phyloP scores from a whole-genome alignment of 2,888 invertebrate species.

The Erebia epiphron region DNA sequence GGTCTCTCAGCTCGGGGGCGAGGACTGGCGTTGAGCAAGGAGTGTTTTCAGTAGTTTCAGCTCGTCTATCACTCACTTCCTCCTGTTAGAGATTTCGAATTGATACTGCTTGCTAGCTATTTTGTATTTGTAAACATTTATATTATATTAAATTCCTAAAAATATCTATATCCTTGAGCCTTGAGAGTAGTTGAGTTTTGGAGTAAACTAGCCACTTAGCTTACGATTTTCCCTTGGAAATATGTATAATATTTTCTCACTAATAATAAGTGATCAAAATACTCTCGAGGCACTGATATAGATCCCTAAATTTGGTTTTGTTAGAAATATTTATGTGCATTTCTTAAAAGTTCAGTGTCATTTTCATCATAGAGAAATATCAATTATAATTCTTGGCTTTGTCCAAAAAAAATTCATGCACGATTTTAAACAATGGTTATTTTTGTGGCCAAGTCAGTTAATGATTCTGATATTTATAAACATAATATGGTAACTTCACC shows the following conservation, averaged over 20 bases:
- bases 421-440: background rate
- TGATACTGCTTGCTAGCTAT: slow-evolving; percentile 50
- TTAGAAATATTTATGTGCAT: background rate
- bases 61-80: slow-evolving; percentile 72
- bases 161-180: background rate
- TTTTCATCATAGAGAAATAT: background rate
- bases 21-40: slow-evolving; percentile 70
- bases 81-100: slow-evolving; percentile 74
- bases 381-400: no score
- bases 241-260: no score
- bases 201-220: background rate
- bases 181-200: background rate
- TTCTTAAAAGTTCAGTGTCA: background rate
- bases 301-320: background rate
- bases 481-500: slow-evolving; percentile 9
- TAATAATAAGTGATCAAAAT: background rate
- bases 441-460: no score
- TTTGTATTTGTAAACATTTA: slow-evolving; percentile 19
- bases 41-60: slow-evolving; percentile 66
- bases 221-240: no score
- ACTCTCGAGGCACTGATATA: slow-evolving; percentile 1
- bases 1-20: slow-evolving; percentile 55
- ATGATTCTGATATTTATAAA: no score
- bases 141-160: slow-evolving; percentile 11
- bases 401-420: background rate